These are phyloP conservation scores for Plectrocnemia conspersa DNA, from an alignment of 1,140 invertebrate species.

Conservation along the genomic window DNA sequence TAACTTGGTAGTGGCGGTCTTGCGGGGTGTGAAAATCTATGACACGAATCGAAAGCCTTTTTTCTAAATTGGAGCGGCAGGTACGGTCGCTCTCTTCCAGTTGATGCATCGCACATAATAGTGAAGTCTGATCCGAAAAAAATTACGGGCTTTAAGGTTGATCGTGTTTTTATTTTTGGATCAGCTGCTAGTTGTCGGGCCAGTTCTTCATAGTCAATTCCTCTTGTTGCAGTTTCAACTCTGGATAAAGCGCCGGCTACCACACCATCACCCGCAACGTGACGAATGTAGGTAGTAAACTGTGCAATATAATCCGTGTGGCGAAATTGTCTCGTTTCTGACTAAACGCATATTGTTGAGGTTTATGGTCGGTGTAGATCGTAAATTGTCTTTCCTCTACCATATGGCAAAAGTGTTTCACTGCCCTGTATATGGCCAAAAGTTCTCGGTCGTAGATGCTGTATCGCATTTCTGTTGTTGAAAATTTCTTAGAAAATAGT, in stretches of 20 bases:
- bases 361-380: no score
- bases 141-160: not conserved
- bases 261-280: no score
- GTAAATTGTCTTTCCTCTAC: constrained; percentile 32
- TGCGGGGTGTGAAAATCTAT: constrained; percentile 30
- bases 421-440: constrained; percentile 44
- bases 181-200: not conserved
- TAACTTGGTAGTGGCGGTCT: constrained; percentile 22
- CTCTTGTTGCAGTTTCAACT: constrained; percentile 14
- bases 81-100: constrained; percentile 16
- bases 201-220: constrained; percentile 34
- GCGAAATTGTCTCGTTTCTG: no score
- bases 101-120: constrained; percentile 2
- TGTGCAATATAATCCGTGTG: no score
- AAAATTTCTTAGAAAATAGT: constrained; percentile 42
- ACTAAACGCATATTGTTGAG: no score
- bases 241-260: no score
- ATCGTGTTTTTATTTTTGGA: constrained; percentile 5
- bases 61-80: constrained; percentile 14
- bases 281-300: no score
- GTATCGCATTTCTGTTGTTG: constrained; percentile 37
- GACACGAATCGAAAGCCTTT: constrained; percentile 17
- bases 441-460: constrained; percentile 43
- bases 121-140: constrained; percentile 5
- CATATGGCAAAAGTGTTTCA: constrained; percentile 45